Evolutionary conservation across 2,113 vertebrate genomes (phyloP).

Genomic region (Podarcis muralis): DNA sequence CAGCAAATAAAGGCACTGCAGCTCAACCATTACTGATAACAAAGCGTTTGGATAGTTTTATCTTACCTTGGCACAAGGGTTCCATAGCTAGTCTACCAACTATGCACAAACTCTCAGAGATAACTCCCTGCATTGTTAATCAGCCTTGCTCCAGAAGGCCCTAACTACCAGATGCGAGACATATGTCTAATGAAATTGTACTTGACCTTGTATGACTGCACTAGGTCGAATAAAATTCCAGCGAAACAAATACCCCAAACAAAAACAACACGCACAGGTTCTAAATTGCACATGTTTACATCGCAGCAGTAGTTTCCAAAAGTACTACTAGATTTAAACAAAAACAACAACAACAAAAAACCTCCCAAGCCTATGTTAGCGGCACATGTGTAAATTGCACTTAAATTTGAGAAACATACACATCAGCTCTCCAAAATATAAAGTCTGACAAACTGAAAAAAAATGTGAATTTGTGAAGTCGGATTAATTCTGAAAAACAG

Average conservation of each 20-base stretch:
- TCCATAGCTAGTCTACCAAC: slow-evolving; percentile 22
- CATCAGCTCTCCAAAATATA: not conserved
- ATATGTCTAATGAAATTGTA: not conserved
- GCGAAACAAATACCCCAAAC: not conserved
- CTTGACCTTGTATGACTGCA: not conserved
- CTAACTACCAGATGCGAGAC: slow-evolving; percentile 26
- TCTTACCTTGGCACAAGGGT: slow-evolving; percentile 43
- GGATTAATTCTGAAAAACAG: not conserved
- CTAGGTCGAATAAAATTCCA: slow-evolving; percentile 17
- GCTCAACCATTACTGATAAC: slow-evolving; percentile 3
- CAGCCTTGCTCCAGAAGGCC: slow-evolving; percentile 50
- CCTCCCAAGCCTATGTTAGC: not conserved
- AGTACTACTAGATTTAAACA: not conserved
- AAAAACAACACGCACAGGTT: not conserved
- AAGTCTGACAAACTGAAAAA: not conserved
- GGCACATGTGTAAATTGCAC: not conserved
- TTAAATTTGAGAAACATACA: not conserved
- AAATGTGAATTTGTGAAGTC: no score
- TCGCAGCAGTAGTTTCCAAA: not conserved
- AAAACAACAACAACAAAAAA: no score
- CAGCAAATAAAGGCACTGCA: slow-evolving; percentile 28
- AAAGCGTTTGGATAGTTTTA: slow-evolving; percentile 55
- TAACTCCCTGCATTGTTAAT: slow-evolving; percentile 30
- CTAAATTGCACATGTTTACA: not conserved
- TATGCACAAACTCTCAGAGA: not conserved